Conservation (phyloP, 2,888 invertebrate species). For the Endomychus coccineus region DNA sequence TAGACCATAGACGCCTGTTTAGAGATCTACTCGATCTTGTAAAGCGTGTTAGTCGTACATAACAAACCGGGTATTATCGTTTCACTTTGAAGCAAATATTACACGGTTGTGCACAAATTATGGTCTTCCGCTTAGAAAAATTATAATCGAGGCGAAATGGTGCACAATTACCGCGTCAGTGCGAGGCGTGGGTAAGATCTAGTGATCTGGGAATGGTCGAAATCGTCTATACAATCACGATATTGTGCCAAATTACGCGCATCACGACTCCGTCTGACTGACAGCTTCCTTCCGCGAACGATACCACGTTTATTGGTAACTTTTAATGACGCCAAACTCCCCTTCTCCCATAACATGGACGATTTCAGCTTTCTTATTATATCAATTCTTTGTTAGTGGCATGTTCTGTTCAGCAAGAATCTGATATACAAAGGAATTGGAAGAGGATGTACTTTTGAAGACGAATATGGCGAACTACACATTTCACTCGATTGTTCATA, state of each 20-base stretch:
- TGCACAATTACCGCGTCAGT: conserved; percentile 39
- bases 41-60: neutral
- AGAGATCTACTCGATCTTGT: too few relatives aligned
- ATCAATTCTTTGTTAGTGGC: too few relatives aligned
- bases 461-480: too few relatives aligned
- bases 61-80: conserved; percentile 30
- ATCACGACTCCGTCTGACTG: conserved; percentile 38
- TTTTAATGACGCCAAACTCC: too few relatives aligned
- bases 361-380: too few relatives aligned
- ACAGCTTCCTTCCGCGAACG: conserved; percentile 40
- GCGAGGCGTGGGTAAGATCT: conserved; percentile 31
- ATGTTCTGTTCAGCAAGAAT: too few relatives aligned
- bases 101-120: conserved; percentile 41
- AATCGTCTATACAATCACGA: conserved; percentile 31
- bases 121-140: conserved; percentile 39
- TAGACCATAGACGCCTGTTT: too few relatives aligned
- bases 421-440: too few relatives aligned
- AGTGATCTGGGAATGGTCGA: conserved; percentile 1
- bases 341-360: too few relatives aligned
- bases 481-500: too few relatives aligned
- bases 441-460: too few relatives aligned
- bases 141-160: conserved; percentile 32
- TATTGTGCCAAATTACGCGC: conserved; percentile 37
- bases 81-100: conserved; percentile 39
- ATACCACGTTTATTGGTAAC: too few relatives aligned